These are phyloP conservation scores for Gracilinanus agilis DNA, from an alignment of 2,113 vertebrate species.

Conservation along the genomic window DNA sequence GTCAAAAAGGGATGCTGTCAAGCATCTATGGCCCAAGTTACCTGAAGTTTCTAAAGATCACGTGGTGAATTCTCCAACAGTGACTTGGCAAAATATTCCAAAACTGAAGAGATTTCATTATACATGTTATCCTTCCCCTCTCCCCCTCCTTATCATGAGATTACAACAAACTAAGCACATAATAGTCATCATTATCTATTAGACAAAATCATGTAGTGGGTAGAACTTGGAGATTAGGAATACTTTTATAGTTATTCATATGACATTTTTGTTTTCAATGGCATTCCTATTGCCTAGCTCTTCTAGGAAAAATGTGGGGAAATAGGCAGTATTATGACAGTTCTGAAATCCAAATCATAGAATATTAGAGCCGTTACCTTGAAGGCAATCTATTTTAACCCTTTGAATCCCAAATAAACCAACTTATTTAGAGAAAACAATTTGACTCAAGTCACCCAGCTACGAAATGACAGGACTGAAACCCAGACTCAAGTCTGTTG, in stretches of 20 bases:
- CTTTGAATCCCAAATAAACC: too few species aligned
- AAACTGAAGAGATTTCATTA: too few species aligned
- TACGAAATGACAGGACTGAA: background rate
- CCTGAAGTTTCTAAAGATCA: too few species aligned
- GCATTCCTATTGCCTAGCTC: slow-evolving; percentile 62
- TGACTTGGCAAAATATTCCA: too few species aligned
- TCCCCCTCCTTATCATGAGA: slow-evolving; percentile 5
- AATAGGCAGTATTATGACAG: slow-evolving; percentile 24
- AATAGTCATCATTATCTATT: slow-evolving; percentile 61
- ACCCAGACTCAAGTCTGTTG: background rate
- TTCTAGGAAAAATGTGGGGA: slow-evolving; percentile 58
- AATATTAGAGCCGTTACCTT: too few species aligned
- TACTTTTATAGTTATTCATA: slow-evolving; percentile 48
- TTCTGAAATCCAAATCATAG: background rate
- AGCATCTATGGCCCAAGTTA: too few species aligned
- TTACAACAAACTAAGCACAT: slow-evolving; percentile 36
- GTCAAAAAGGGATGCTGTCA: too few species aligned
- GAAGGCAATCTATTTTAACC: too few species aligned
- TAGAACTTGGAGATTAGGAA: slow-evolving; percentile 42
- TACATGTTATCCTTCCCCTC: too few species aligned
- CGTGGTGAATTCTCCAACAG: too few species aligned
- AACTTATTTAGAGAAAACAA: too few species aligned
- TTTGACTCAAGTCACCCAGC: background rate
- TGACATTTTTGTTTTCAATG: slow-evolving; percentile 65
- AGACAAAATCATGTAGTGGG: slow-evolving; percentile 53